phyloP scores from a whole-genome alignment of 1,140 invertebrate species.

The Conus ventricosus region DNA sequence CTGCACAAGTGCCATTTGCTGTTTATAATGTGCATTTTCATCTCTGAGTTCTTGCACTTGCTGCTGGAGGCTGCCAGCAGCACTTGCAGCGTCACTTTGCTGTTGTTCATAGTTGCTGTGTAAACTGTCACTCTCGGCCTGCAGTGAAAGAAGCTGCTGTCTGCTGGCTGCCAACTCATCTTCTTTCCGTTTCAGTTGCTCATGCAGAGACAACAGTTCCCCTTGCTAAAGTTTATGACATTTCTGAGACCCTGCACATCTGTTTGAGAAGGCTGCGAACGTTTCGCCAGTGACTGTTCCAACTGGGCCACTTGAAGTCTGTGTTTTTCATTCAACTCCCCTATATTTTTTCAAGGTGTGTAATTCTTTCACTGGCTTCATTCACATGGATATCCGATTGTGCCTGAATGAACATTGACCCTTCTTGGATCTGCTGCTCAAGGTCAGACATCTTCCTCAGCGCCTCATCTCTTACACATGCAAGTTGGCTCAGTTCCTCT shows the following conservation, averaged over 20 bases:
- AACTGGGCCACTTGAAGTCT: not conserved
- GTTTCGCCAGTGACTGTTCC: not conserved
- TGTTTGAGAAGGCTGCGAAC: not conserved
- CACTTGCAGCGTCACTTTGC: not conserved
- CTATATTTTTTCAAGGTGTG: conserved; percentile 1
- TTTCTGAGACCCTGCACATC: conserved; percentile 17
- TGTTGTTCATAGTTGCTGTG: not conserved
- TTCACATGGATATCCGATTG: not conserved
- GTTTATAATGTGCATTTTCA: conserved; percentile 13
- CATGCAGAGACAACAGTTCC: conserved; percentile 10
- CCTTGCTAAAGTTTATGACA: conserved; percentile 28
- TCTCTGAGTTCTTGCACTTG: not conserved
- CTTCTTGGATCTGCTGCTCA: conserved; percentile 31
- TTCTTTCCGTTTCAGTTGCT: conserved; percentile 21
- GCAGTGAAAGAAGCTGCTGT: conserved; percentile 17
- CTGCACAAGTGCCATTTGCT: not conserved
- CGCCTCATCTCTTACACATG: conserved; percentile 14
- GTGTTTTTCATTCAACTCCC: conserved; percentile 22
- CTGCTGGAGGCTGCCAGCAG: not conserved
- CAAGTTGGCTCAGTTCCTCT: conserved; percentile 9
- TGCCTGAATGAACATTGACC: conserved; percentile 6
- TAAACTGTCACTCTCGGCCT: conserved; percentile 20
- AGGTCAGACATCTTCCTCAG: conserved; percentile 13
- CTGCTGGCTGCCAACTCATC: conserved; percentile 8
- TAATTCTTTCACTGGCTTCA: conserved; percentile 13